phyloP scores from a whole-genome alignment of 2,888 invertebrate genomes.

The Pheosia tremula region DNA sequence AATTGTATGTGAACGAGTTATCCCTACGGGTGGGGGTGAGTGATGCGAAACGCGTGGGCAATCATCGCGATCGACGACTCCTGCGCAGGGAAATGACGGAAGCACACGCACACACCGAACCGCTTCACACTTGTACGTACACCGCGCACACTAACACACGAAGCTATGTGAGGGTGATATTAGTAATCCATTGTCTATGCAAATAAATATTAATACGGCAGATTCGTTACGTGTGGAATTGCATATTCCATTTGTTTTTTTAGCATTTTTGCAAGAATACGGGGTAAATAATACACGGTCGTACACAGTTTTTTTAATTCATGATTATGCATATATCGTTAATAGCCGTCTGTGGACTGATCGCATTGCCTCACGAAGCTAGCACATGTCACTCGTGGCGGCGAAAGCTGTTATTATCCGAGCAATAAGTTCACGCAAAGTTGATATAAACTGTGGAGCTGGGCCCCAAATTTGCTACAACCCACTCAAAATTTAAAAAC shows the following conservation, averaged over 20 bases:
- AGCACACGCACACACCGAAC: slow-evolving; percentile 55
- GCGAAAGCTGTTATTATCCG: no score
- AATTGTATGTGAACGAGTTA: slow-evolving; percentile 77
- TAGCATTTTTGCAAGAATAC: slow-evolving; percentile 37
- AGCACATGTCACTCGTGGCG: no score
- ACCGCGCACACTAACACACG: slow-evolving; percentile 27
- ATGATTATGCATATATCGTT: slow-evolving; percentile 37
- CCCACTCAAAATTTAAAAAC: no score
- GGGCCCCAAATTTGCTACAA: no score
- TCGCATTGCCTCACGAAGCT: no score
- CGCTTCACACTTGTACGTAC: slow-evolving; percentile 17
- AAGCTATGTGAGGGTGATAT: slow-evolving; percentile 31
- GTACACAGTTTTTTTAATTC: slow-evolving; percentile 28
- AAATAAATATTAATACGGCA: slow-evolving; percentile 69
- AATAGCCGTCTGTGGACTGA: not conserved
- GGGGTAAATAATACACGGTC: slow-evolving; percentile 30
- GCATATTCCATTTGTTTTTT: slow-evolving; percentile 60
- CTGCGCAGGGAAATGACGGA: slow-evolving; percentile 77
- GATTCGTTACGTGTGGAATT: slow-evolving; percentile 58
- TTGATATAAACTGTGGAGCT: no score
- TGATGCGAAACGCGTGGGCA: slow-evolving; percentile 84
- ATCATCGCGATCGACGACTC: slow-evolving; percentile 79
- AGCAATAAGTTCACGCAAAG: no score
- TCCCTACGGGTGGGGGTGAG: slow-evolving; percentile 73
- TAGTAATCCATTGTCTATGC: slow-evolving; percentile 76